Conservation (phyloP, 2,888 invertebrate species). For the Scaptomyza flava region DNA sequence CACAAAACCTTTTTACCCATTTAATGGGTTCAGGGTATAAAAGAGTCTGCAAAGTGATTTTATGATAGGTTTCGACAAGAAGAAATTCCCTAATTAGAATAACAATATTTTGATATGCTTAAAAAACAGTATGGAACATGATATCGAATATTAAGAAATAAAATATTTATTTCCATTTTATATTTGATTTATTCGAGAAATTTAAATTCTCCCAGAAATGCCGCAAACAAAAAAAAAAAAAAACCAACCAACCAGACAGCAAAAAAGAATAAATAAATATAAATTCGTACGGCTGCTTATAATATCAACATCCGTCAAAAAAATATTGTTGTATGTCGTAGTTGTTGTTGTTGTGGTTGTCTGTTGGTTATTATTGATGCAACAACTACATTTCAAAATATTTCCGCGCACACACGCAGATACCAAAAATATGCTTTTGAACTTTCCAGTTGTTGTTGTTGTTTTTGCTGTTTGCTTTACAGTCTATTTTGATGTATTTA, state of each 20-base stretch:
- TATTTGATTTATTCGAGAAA: neutral
- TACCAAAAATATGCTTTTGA: conserved; percentile 50
- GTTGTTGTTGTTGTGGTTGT: neutral
- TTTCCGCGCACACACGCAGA: conserved; percentile 30
- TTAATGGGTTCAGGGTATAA: too few species aligned
- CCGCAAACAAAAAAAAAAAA: conserved; percentile 36
- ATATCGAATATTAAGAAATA: too few species aligned
- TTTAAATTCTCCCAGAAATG: conserved; percentile 15
- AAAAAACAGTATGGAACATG: too few species aligned
- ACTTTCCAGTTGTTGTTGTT: conserved; percentile 33
- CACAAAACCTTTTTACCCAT: too few species aligned
- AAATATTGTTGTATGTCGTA: neutral
- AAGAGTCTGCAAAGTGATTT: too few species aligned
- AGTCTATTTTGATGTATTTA: conserved; percentile 46
- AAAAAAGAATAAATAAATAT: neutral
- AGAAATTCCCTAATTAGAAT: too few species aligned
- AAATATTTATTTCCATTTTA: neutral
- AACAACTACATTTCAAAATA: conserved; percentile 48
- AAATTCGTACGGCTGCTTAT: conserved; percentile 43
- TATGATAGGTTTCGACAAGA: too few species aligned
- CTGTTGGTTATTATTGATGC: conserved; percentile 37
- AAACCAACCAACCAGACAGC: conserved; percentile 14
- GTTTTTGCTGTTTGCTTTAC: conserved; percentile 8
- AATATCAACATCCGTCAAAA: conserved; percentile 49
- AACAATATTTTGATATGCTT: too few species aligned